phyloP scores from a whole-genome alignment of 2,113 vertebrate species.

The Orycteropus afer region DNA sequence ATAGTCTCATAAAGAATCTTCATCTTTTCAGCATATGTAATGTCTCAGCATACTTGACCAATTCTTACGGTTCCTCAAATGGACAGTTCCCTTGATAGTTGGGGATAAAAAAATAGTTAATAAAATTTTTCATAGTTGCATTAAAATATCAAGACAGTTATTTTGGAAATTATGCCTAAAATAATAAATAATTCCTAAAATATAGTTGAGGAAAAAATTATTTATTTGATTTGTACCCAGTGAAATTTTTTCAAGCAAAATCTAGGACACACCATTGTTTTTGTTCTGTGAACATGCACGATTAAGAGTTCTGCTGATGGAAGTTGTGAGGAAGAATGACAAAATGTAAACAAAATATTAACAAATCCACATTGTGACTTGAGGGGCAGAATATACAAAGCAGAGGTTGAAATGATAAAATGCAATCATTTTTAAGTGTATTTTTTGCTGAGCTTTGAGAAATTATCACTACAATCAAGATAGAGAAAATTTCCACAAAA shows the following conservation, averaged over 20 bases:
- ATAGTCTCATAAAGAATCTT: slow-evolving; percentile 36
- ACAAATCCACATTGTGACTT: background rate
- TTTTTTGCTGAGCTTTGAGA: background rate
- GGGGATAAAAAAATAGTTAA: background rate
- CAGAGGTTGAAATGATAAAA: background rate
- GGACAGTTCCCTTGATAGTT: background rate
- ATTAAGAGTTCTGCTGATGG: background rate
- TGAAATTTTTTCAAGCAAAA: background rate
- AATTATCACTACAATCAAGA: background rate
- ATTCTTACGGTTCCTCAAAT: slow-evolving; percentile 29
- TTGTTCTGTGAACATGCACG: background rate
- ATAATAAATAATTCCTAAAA: background rate
- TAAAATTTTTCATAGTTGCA: background rate
- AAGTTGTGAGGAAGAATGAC: background rate
- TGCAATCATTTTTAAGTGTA: background rate
- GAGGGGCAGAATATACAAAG: background rate
- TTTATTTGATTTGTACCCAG: background rate
- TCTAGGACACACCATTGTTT: background rate
- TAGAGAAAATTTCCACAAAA: background rate
- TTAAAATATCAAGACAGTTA: background rate
- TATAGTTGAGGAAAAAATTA: slow-evolving; percentile 5
- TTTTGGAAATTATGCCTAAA: slow-evolving; percentile 43
- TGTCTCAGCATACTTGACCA: slow-evolving; percentile 22
- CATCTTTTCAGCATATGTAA: background rate
- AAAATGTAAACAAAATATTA: background rate